These are phyloP conservation scores for Phrynocephalus forsythii DNA, from an alignment of 2,797 vertebrate genomes.

Conservation along the genomic window DNA sequence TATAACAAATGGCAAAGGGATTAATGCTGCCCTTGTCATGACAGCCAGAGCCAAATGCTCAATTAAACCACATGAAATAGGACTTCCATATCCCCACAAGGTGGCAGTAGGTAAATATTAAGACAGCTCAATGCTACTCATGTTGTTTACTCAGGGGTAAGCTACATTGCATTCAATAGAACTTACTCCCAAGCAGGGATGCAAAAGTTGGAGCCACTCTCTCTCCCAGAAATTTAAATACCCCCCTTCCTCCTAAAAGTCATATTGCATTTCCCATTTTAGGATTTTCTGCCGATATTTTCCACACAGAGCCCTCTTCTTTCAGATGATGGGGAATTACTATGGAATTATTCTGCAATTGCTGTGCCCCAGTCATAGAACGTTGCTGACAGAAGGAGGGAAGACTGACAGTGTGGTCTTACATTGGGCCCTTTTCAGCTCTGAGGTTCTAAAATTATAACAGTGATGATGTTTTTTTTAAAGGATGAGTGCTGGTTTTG, in stretches of 20 bases:
- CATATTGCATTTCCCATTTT: background rate
- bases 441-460: no score
- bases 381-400: background rate
- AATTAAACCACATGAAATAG: background rate
- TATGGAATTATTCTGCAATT: background rate
- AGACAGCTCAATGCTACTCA: slow-evolving; percentile 3
- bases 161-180: background rate
- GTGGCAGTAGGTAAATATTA: slow-evolving; percentile 75
- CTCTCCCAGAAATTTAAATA: background rate
- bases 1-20: background rate
- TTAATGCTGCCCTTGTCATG: background rate
- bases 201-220: background rate
- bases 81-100: slow-evolving; percentile 65
- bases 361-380: background rate
- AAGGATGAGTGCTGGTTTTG: no score
- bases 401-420: background rate
- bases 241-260: background rate
- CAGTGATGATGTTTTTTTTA: no score
- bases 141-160: background rate
- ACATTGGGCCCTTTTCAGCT: background rate
- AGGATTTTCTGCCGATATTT: background rate
- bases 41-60: background rate
- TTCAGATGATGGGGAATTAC: no score
- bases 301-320: background rate
- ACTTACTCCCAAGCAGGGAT: background rate